Percentiles rank a stretch among this genome's conserved stretches.
Conservation (phyloP, 2,888 invertebrate species). For the Clanis bilineata region DNA sequence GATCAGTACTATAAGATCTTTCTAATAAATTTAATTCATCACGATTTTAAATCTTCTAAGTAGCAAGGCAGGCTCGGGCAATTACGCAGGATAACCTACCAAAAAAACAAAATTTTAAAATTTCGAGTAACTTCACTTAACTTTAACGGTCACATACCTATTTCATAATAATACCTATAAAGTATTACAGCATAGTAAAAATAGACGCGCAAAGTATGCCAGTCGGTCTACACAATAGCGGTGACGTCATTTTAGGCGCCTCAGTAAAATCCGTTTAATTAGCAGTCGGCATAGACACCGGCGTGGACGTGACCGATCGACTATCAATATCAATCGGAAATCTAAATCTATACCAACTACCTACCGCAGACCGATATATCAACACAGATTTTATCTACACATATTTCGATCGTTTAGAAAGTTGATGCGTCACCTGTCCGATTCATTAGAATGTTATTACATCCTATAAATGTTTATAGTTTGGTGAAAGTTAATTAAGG, state of each 20-base stretch:
- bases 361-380: constrained; percentile 65
- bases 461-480: not conserved
- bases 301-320: constrained; percentile 69
- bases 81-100: too few relatives aligned
- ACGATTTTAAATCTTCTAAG: too few relatives aligned
- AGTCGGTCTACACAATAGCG: constrained; percentile 32
- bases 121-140: too few relatives aligned
- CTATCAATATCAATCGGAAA: constrained; percentile 66
- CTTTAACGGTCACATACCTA: not conserved
- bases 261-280: constrained; percentile 52
- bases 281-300: constrained; percentile 50
- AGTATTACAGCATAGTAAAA: not conserved
- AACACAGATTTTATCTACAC: constrained; percentile 20
- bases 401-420: constrained; percentile 12
- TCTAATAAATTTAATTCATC: too few relatives aligned
- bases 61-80: too few relatives aligned
- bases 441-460: not conserved
- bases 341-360: constrained; percentile 59
- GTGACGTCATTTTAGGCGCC: constrained; percentile 70
- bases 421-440: constrained; percentile 11
- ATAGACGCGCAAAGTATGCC: constrained; percentile 21
- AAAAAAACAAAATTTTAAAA: too few relatives aligned
- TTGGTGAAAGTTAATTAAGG: not conserved
- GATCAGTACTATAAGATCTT: too few relatives aligned
- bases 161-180: not conserved